These are phyloP conservation scores for Eospalax fontanierii DNA, from an alignment of 2,797 vertebrate genomes.

Conservation along the genomic window DNA sequence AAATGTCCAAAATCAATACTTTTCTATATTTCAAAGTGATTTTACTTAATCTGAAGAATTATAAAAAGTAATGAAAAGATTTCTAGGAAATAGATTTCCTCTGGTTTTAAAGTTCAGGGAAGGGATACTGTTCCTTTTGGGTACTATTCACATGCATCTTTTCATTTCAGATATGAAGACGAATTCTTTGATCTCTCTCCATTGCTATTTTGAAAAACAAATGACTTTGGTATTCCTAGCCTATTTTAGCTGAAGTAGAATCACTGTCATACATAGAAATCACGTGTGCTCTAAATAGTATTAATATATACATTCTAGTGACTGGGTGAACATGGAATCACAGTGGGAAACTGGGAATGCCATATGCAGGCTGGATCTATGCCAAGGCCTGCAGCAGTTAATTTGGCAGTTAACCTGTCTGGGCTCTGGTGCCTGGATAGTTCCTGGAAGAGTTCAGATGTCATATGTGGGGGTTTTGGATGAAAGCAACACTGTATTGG, in stretches of 20 bases:
- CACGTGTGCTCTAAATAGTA: not conserved
- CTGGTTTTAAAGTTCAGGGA: accelerated
- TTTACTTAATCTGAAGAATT: constrained; percentile 18
- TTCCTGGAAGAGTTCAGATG: not conserved
- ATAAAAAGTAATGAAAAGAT: not conserved
- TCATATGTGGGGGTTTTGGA: not conserved
- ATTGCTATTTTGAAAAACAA: not conserved
- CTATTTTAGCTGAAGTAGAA: not conserved
- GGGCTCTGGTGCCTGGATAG: not conserved
- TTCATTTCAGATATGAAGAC: not conserved
- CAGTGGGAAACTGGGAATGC: not conserved
- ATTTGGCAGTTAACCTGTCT: not conserved
- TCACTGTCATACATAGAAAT: not conserved
- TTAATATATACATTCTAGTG: not conserved
- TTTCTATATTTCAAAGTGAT: not conserved
- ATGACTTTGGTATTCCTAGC: accelerated
- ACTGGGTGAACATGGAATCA: not conserved
- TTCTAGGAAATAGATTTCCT: not conserved
- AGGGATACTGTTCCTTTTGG: not conserved
- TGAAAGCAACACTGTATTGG: not conserved
- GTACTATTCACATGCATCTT: not conserved
- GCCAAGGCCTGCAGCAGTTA: not conserved
- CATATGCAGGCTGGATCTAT: not conserved
- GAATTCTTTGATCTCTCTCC: not conserved
- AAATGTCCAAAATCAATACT: not conserved